Evolutionary conservation across 2,797 vertebrate species (phyloP).

Genomic region (Hipposideros larvatus): DNA sequence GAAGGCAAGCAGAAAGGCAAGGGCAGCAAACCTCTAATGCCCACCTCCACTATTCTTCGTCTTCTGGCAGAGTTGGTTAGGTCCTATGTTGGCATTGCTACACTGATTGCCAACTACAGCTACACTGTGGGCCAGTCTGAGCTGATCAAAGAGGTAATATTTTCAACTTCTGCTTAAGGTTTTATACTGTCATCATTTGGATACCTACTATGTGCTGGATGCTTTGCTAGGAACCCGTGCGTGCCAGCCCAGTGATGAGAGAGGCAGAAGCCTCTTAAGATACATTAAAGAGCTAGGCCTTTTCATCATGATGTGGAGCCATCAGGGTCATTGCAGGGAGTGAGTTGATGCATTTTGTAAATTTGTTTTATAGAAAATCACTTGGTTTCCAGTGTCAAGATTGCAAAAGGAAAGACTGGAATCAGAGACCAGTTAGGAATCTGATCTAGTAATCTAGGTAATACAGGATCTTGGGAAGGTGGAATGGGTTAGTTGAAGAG

Average conservation of each 20-base stretch:
- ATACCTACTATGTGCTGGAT: neutral
- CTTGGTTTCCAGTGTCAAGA: neutral
- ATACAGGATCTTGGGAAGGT: neutral
- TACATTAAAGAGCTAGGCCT: neutral
- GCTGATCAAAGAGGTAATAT: constrained; percentile 95
- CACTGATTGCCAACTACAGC: constrained; percentile 96
- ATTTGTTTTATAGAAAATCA: constrained; percentile 25
- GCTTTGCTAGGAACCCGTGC: constrained; percentile 29
- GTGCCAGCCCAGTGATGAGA: neutral
- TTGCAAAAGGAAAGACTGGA: neutral
- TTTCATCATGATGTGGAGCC: neutral
- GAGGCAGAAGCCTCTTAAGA: neutral
- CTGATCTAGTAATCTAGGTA: neutral
- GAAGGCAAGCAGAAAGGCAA: constrained; percentile 95
- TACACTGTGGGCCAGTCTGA: constrained; percentile 97
- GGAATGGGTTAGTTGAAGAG: neutral
- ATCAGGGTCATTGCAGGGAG: neutral
- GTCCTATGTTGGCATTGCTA: constrained; percentile 97
- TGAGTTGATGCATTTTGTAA: constrained; percentile 9
- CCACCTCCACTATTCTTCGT: constrained; percentile 98
- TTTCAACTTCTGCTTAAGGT: constrained; percentile 51
- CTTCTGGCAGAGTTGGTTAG: constrained; percentile 97
- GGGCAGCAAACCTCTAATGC: constrained; percentile 97
- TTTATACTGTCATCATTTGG: constrained; percentile 37
- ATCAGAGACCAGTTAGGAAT: constrained; percentile 42